These are phyloP conservation scores for Holacanthella duospinosa DNA, from an alignment of 2,888 invertebrate genomes.

Conservation along the genomic window DNA sequence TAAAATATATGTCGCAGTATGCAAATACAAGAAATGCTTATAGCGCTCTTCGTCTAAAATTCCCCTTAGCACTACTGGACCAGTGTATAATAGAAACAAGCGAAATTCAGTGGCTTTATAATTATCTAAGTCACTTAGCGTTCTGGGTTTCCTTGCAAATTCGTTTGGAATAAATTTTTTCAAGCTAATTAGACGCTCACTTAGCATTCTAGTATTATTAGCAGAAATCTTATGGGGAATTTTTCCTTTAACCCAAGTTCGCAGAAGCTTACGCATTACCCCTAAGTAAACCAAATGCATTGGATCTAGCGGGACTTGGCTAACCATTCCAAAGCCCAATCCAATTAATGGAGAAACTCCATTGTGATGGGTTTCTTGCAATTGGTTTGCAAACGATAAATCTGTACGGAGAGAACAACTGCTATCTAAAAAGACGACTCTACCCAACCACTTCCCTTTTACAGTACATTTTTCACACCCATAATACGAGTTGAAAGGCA, in stretches of 20 bases:
- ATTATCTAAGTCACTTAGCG: slow-evolving; percentile 11
- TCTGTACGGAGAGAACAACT: slow-evolving; percentile 13
- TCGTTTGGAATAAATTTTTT: slow-evolving; percentile 13
- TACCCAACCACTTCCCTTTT: slow-evolving; percentile 11
- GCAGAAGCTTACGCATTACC: slow-evolving; percentile 11
- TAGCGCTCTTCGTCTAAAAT: slow-evolving; percentile 4
- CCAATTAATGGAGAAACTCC: neutral
- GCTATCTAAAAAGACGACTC: slow-evolving; percentile 5
- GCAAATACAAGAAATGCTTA: slow-evolving; percentile 10
- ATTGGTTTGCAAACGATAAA: slow-evolving; percentile 7
- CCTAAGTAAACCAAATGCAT: slow-evolving; percentile 12
- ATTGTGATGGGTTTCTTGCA: slow-evolving; percentile 15
- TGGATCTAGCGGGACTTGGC: slow-evolving; percentile 9
- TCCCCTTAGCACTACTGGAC: slow-evolving; percentile 12
- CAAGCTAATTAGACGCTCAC: neutral
- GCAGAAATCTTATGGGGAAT: neutral
- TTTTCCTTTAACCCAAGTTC: neutral
- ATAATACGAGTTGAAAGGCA: slow-evolving; percentile 10
- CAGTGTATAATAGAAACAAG: slow-evolving; percentile 16
- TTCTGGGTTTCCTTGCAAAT: slow-evolving; percentile 31
- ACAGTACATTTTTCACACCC: slow-evolving; percentile 13
- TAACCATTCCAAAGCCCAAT: slow-evolving; percentile 1
- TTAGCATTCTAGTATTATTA: neutral
- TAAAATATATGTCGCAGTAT: slow-evolving; percentile 9
- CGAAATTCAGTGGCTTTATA: slow-evolving; percentile 21